Evolutionary conservation across 2,113 vertebrate genomes (phyloP).

Genomic region (Melanocharis versteri): DNA sequence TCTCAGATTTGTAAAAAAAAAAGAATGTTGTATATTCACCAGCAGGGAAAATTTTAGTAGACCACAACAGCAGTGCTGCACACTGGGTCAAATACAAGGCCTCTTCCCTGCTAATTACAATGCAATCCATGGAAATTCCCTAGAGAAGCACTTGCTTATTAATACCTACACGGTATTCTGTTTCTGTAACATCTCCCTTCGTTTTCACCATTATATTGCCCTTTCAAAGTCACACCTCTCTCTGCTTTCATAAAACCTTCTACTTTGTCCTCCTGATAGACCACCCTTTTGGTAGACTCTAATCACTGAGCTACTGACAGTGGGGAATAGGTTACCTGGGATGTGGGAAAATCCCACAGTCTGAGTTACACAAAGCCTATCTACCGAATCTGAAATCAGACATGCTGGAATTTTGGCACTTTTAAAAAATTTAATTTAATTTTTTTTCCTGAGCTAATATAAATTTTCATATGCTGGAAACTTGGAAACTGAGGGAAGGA

Average conservation of each 20-base stretch:
- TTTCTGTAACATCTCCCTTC: neutral
- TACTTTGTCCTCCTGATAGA: neutral
- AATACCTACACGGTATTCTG: neutral
- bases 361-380: neutral
- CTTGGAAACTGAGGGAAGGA: neutral
- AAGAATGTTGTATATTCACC: neutral
- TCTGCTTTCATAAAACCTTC: neutral
- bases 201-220: neutral
- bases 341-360: neutral
- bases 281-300: neutral
- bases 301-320: neutral
- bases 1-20: neutral
- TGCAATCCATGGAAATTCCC: neutral
- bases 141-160: neutral
- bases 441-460: neutral
- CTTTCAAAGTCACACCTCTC: neutral
- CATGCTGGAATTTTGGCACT: neutral
- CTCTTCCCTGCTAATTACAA: neutral
- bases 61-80: neutral
- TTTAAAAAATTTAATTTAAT: too few relatives aligned
- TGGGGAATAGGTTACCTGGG: neutral
- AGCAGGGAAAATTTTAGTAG: neutral
- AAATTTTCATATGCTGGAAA: neutral
- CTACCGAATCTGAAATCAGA: neutral
- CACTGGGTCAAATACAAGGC: neutral